phyloP scores from a whole-genome alignment of 2,113 vertebrate species.

The Rynchops niger region DNA sequence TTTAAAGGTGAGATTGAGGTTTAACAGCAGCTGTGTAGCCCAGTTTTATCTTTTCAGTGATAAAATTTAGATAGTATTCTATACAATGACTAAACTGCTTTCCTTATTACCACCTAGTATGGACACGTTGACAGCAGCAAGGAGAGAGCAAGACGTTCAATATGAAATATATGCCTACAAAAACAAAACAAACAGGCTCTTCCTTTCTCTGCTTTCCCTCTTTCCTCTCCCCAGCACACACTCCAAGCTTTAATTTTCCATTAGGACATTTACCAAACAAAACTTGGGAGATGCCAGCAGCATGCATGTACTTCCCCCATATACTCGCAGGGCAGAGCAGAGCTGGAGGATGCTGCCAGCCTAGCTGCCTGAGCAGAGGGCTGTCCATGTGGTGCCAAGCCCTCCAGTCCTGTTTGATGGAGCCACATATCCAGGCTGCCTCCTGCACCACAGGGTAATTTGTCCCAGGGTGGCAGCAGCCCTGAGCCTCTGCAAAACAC shows the following conservation, averaged over 20 bases:
- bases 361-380: neutral
- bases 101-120: neutral
- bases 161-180: fast-evolving
- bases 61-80: neutral
- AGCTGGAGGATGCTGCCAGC: neutral
- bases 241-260: neutral
- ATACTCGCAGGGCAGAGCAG: fast-evolving
- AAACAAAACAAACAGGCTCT: neutral
- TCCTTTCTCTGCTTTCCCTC: neutral
- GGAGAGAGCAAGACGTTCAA: neutral
- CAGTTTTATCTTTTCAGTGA: neutral
- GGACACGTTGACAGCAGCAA: neutral
- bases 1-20: neutral
- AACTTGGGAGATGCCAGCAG: neutral
- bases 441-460: neutral
- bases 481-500: neutral
- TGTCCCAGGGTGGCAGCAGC: neutral
- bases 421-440: neutral
- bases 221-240: neutral
- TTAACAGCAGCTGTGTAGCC: neutral
- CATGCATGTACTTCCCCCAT: fast-evolving
- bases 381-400: neutral
- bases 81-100: neutral
- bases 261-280: neutral
- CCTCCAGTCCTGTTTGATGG: neutral